Evolutionary conservation across 35 echinoderm and acorn worm species (phyloP).

Genomic region (Apostichopus japonicus): DNA sequence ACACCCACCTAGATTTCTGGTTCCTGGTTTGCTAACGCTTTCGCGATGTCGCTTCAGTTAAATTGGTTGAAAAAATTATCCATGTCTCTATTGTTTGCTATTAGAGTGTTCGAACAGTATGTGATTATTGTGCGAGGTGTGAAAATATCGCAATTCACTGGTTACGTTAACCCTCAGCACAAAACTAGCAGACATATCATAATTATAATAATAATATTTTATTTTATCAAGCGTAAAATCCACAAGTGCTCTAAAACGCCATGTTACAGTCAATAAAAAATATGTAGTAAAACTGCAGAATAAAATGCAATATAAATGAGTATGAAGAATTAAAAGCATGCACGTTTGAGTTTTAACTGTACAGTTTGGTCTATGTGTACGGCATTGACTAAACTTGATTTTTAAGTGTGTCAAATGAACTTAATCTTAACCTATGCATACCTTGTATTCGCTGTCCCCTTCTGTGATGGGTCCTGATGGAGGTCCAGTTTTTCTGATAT

Average conservation of each 20-base stretch:
- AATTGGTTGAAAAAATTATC: not conserved
- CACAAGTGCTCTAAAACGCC: too few species aligned
- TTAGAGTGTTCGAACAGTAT: not conserved
- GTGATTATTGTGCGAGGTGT: not conserved
- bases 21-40: not conserved
- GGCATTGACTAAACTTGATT: not conserved
- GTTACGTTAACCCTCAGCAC: not conserved
- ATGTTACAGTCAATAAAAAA: too few species aligned
- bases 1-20: not conserved
- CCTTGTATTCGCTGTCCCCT: not conserved
- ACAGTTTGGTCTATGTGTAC: not conserved
- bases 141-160: conserved; percentile 6
- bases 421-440: conserved; percentile 15
- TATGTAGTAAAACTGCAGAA: too few species aligned
- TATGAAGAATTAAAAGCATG: too few species aligned
- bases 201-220: too few species aligned
- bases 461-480: not conserved
- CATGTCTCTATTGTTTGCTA: not conserved
- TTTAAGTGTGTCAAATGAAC: not conserved
- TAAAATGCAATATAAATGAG: too few species aligned
- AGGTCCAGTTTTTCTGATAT: not conserved
- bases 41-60: not conserved
- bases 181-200: not conserved
- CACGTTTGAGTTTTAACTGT: conserved; percentile 13
- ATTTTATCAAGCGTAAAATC: too few species aligned